Conservation (phyloP, 2,888 invertebrate species). For the Notocelia uddmanniana region DNA sequence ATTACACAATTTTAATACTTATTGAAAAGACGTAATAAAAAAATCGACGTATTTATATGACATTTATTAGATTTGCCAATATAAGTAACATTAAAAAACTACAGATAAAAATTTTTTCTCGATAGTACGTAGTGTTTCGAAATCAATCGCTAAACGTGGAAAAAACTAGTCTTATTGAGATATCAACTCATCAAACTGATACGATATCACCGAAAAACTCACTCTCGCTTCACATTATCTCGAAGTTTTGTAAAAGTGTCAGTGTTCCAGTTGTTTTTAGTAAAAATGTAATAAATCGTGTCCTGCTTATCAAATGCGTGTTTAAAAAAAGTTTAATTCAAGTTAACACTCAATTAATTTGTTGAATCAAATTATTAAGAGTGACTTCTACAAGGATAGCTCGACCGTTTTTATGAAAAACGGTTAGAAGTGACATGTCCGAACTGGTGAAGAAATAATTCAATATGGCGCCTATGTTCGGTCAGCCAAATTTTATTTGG, state of each 20-base stretch:
- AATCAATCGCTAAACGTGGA: constrained; percentile 20
- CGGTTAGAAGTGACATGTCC: constrained; percentile 28
- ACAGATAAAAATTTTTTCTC: not conserved
- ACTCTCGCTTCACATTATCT: constrained; percentile 26
- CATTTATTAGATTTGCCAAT: too few relatives aligned
- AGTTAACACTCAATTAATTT: constrained; percentile 47
- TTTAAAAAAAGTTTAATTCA: not conserved
- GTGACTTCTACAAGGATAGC: constrained; percentile 35
- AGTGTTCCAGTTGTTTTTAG: constrained; percentile 35
- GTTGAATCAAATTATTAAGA: constrained; percentile 46
- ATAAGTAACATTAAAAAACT: not conserved
- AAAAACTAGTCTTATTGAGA: constrained; percentile 17
- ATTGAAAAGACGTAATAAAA: too few relatives aligned
- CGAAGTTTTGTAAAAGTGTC: constrained; percentile 23
- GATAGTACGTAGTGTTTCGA: constrained; percentile 9
- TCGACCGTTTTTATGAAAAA: constrained; percentile 39
- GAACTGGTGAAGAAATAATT: constrained; percentile 2
- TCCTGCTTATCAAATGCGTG: constrained; percentile 33
- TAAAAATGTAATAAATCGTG: constrained; percentile 39
- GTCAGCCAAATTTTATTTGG: constrained; percentile 62
- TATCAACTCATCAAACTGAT: constrained; percentile 43
- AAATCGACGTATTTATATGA: too few relatives aligned
- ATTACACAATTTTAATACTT: too few relatives aligned
- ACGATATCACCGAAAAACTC: constrained; percentile 36
- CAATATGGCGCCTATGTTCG: constrained; percentile 71